Evolutionary conservation across 2,888 invertebrate genomes (phyloP).

Genomic region (Ectemnius lituratus): DNA sequence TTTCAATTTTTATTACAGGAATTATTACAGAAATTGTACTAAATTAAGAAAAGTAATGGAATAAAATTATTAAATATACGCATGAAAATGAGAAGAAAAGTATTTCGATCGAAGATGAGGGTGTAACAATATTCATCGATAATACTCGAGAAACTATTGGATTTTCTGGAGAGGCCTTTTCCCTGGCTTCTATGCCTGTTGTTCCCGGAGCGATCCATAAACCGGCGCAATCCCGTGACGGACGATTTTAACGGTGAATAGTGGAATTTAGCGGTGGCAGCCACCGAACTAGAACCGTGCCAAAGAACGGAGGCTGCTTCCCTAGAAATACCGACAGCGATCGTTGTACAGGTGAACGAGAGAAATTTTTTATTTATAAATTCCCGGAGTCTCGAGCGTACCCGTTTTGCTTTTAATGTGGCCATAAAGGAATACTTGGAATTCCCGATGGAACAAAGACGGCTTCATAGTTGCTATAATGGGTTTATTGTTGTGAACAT

Average conservation of each 20-base stretch:
- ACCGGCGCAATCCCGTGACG: not conserved
- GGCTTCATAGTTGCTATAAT: too few species aligned
- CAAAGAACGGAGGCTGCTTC: not conserved
- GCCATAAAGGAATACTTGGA: too few species aligned
- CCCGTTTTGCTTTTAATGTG: not conserved
- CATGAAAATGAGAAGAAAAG: too few species aligned
- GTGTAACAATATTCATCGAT: not conserved
- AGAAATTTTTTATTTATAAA: not conserved
- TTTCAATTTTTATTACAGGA: not conserved
- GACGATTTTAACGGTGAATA: slow-evolving; percentile 4
- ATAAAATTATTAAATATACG: too few species aligned
- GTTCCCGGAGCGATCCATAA: not conserved
- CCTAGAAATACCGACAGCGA: not conserved
- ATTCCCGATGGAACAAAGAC: too few species aligned
- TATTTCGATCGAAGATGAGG: too few species aligned
- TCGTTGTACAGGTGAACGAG: not conserved
- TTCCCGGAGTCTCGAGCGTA: not conserved
- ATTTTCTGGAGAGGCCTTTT: not conserved
- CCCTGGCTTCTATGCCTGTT: not conserved
- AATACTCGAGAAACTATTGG: not conserved
- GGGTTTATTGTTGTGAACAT: too few species aligned
- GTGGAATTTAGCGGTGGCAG: not conserved
- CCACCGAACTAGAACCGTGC: slow-evolving; percentile 8
- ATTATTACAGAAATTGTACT: too few species aligned
- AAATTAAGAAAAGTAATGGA: too few species aligned